Conservation (phyloP, 2,888 invertebrate genomes). For the Xylocampa areola region DNA sequence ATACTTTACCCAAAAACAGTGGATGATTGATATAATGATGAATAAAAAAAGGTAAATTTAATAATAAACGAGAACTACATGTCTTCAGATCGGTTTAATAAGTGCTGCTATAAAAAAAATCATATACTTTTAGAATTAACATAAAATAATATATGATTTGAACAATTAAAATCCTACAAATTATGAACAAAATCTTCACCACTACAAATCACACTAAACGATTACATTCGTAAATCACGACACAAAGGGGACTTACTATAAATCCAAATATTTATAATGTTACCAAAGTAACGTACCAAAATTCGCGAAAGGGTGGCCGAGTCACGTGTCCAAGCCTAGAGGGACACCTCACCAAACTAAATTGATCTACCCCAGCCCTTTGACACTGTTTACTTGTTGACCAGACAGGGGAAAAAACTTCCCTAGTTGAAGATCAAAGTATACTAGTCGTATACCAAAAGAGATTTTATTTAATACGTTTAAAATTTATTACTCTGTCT, state of each 20-base stretch:
- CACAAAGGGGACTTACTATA: constrained; percentile 70
- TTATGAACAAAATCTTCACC: constrained; percentile 5
- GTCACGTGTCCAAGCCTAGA: constrained; percentile 77
- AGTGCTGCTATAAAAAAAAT: no score
- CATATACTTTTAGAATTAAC: no score
- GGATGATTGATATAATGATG: no score
- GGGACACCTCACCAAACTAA: constrained; percentile 69
- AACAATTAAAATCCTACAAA: no score
- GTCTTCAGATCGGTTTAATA: no score
- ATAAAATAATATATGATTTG: no score
- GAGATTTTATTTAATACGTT: constrained; percentile 82
- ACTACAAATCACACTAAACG: constrained; percentile 29
- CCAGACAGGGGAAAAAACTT: neutral
- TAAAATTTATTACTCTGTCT: constrained; percentile 82
- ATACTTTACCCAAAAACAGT: no score
- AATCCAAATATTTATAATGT: constrained; percentile 86
- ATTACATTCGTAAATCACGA: constrained; percentile 62
- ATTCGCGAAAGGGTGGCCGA: constrained; percentile 77
- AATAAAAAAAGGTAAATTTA: no score
- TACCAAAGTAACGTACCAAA: constrained; percentile 63
- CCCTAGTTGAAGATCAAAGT: constrained; percentile 53
- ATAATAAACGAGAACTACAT: no score
- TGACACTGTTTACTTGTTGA: constrained; percentile 5
- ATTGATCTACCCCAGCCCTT: constrained; percentile 56
- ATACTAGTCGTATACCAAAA: constrained; percentile 66